phyloP scores from a whole-genome alignment of 2,113 vertebrate species.

The Mionectes macconnelli region DNA sequence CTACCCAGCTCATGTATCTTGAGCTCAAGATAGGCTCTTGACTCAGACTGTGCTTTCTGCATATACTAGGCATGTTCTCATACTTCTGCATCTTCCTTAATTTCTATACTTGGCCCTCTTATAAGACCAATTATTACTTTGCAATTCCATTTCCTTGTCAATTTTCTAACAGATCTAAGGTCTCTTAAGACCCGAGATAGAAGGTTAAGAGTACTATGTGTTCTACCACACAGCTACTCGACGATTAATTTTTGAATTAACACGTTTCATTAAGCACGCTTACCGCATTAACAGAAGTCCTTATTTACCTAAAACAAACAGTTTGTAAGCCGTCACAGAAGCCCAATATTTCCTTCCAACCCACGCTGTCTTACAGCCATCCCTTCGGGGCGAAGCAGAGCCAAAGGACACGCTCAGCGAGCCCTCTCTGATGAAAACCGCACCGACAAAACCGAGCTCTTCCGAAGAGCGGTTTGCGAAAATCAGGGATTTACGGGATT shows the following conservation, averaged over 20 bases:
- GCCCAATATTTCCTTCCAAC: fast-evolving
- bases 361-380: background rate
- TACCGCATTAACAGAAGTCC: background rate
- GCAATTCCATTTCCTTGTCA: background rate
- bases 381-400: fast-evolving
- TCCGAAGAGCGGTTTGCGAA: fast-evolving
- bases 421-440: background rate
- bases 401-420: fast-evolving
- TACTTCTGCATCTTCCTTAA: background rate
- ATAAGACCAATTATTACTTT: background rate
- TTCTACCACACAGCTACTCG: background rate
- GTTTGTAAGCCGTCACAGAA: background rate
- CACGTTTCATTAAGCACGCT: background rate
- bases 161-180: background rate
- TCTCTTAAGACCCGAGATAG: background rate
- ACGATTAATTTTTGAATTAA: background rate
- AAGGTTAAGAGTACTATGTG: fast-evolving
- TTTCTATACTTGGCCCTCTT: background rate
- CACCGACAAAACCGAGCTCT: background rate
- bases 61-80: fast-evolving
- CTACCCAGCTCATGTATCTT: background rate
- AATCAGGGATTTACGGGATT: background rate
- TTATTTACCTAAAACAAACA: background rate
- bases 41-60: background rate
- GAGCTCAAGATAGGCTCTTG: background rate